These are phyloP conservation scores for Agriopis leucophaearia DNA, from an alignment of 2,888 invertebrate species.

Conservation along the genomic window DNA sequence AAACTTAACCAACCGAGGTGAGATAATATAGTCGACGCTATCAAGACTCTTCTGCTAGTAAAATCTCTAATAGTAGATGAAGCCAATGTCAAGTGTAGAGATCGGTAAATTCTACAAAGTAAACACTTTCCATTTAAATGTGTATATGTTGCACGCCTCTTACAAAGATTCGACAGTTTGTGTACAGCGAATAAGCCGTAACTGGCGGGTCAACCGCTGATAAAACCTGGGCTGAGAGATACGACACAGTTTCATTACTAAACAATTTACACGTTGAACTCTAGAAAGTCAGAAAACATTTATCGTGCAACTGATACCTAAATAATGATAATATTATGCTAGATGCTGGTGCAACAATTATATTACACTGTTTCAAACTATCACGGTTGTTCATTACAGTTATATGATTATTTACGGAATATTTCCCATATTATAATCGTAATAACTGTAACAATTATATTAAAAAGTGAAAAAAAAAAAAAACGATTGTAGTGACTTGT, in stretches of 20 bases:
- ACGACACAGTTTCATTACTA: constrained; percentile 2
- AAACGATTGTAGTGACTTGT: too few relatives aligned
- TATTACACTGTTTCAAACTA: too few relatives aligned
- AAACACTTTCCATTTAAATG: constrained; percentile 26
- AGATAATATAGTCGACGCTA: too few relatives aligned
- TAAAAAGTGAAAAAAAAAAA: too few relatives aligned
- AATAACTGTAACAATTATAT: too few relatives aligned
- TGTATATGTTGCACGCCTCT: constrained; percentile 25
- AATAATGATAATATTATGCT: too few relatives aligned
- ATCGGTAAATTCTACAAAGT: not conserved
- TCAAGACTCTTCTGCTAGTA: too few relatives aligned
- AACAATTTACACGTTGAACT: too few relatives aligned
- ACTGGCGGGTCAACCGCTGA: constrained; percentile 40
- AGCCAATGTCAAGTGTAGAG: not conserved
- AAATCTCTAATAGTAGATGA: not conserved
- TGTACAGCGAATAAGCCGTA: constrained; percentile 45
- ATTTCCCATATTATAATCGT: too few relatives aligned
- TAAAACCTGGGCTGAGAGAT: constrained; percentile 14
- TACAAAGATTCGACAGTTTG: constrained; percentile 41
- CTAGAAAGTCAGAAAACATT: not conserved
- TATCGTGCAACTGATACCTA: not conserved
- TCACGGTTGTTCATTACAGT: too few relatives aligned
- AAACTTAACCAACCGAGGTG: not conserved
- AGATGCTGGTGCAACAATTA: too few relatives aligned
- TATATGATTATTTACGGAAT: too few relatives aligned